phyloP scores from a whole-genome alignment of 1,140 invertebrate genomes.

The Sarcophaga peregrina region DNA sequence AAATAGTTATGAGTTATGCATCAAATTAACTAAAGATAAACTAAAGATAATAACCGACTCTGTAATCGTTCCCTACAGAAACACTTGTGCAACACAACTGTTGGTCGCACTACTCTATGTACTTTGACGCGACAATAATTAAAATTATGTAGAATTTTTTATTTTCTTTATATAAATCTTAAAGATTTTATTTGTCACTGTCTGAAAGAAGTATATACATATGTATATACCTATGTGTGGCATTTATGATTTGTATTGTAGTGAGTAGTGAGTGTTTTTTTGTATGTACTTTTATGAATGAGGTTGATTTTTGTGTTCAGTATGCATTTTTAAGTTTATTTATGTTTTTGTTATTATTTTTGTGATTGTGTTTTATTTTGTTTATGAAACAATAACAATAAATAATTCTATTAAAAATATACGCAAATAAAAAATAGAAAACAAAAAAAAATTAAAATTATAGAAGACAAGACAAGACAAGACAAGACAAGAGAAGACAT shows the following conservation, averaged over 20 bases:
- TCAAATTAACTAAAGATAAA: no score
- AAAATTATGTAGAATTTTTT: no score
- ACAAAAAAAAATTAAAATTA: neutral
- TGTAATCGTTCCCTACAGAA: no score
- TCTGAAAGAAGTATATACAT: neutral
- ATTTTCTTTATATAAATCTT: no score
- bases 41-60: no score
- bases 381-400: slow-evolving; percentile 11
- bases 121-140: no score
- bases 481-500: neutral
- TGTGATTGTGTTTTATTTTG: neutral
- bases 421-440: neutral
- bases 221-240: neutral
- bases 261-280: neutral
- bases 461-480: neutral
- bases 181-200: no score
- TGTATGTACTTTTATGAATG: neutral
- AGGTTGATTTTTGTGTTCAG: neutral
- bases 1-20: no score
- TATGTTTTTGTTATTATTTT: neutral
- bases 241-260: neutral
- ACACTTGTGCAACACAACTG: no score
- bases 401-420: slow-evolving; percentile 11
- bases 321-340: neutral
- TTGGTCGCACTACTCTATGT: no score